Conservation (phyloP, 2,113 vertebrate genomes). For the Colistium nudipinnis region DNA sequence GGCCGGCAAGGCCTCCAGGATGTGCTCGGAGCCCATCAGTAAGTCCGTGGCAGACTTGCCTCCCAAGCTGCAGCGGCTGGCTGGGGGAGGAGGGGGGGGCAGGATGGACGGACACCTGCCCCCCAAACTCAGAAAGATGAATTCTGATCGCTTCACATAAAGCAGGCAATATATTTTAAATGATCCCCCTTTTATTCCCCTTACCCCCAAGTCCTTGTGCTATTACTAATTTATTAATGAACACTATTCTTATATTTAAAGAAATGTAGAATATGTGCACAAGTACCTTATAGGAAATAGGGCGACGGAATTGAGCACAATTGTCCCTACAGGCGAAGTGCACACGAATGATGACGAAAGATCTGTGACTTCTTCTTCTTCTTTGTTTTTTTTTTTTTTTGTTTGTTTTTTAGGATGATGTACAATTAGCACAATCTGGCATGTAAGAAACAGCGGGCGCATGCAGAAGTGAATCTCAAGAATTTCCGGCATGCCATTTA, state of each 20-base stretch:
- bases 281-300: constrained; percentile 74
- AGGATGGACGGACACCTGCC: constrained; percentile 95
- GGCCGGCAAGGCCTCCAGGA: constrained; percentile 88
- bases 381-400: constrained; percentile 65
- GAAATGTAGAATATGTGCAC: constrained; percentile 75
- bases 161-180: constrained; percentile 59
- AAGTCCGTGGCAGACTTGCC: constrained; percentile 97
- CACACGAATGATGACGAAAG: constrained; percentile 79
- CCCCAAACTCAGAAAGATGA: constrained; percentile 98
- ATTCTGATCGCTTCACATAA: constrained; percentile 97
- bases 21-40: constrained; percentile 92
- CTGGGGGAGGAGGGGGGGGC: constrained; percentile 85
- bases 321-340: constrained; percentile 75
- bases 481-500: constrained; percentile 91
- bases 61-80: constrained; percentile 95
- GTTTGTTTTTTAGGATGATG: constrained; percentile 77
- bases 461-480: constrained; percentile 88
- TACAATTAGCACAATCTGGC: constrained; percentile 85
- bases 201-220: constrained; percentile 65
- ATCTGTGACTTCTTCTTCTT: constrained; percentile 63
- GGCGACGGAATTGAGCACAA: constrained; percentile 75
- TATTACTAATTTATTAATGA: constrained; percentile 75
- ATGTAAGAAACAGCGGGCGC: constrained; percentile 90
- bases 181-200: constrained; percentile 49
- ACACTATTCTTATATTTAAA: constrained; percentile 78